A percentile compares a stretch with the other conserved stretches of the same genome.
Conservation (phyloP, 2,113 vertebrate species). For the Takifugu bimaculatus region DNA sequence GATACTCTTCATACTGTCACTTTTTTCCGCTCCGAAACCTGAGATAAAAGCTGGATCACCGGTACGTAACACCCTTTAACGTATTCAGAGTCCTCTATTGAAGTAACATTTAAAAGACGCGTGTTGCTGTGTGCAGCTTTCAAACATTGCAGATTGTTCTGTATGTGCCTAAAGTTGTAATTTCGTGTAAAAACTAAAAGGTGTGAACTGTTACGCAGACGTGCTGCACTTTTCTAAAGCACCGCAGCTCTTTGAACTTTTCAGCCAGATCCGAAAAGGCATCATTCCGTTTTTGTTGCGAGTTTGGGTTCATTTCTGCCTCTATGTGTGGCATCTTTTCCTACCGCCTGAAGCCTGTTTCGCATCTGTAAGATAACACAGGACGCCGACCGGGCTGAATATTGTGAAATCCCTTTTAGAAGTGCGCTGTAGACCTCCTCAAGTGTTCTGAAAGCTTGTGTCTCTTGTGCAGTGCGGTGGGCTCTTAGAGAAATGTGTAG, state of each 20-base stretch:
- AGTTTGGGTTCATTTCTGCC: constrained; percentile 6
- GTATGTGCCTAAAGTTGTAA: constrained; percentile 74
- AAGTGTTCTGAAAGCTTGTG: constrained; percentile 29
- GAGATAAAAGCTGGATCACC: neutral
- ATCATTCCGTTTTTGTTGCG: constrained; percentile 16
- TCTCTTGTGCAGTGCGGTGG: constrained; percentile 35
- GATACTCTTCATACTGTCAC: neutral
- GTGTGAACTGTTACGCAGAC: constrained; percentile 25
- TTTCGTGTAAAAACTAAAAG: constrained; percentile 42
- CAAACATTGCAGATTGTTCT: constrained; percentile 57
- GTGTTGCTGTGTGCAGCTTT: constrained; percentile 45
- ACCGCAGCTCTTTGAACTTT: constrained; percentile 1
- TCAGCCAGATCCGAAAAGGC: constrained; percentile 20
- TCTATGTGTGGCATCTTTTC: constrained; percentile 14
- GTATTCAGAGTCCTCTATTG: constrained; percentile 14
- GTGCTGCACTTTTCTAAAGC: constrained; percentile 39
- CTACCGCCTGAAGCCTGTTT: constrained; percentile 17
- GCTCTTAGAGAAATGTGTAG: constrained; percentile 41
- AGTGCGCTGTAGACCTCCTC: constrained; percentile 14
- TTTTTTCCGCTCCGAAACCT: constrained; percentile 2
- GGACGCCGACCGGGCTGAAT: constrained; percentile 16
- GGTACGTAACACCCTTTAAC: constrained; percentile 10
- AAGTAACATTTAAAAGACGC: constrained; percentile 1
- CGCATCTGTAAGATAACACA: constrained; percentile 26
- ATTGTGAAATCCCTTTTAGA: constrained; percentile 30